Conservation (phyloP, 2,113 vertebrate genomes). For the Poecilia latipinna region DNA sequence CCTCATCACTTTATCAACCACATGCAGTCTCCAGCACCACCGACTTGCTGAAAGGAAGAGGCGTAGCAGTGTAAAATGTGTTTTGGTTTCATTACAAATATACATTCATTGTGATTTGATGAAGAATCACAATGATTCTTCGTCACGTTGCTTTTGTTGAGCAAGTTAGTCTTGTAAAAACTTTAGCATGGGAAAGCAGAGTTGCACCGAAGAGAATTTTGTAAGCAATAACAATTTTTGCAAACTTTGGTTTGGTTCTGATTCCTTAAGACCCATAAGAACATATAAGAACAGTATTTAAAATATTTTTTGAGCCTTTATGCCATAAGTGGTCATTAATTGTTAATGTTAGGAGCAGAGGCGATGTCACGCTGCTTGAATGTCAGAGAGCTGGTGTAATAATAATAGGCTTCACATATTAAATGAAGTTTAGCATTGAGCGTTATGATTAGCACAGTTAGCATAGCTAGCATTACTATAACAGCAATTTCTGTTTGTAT, state of each 20-base stretch:
- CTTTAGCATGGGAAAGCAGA: neutral
- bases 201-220: neutral
- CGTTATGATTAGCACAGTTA: neutral
- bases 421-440: neutral
- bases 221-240: neutral
- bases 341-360: neutral
- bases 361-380: neutral
- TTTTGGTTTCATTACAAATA: conserved; percentile 9
- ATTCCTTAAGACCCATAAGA: neutral
- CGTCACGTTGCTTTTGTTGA: neutral
- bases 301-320: neutral
- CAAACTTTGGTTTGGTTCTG: neutral
- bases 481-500: neutral
- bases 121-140: neutral
- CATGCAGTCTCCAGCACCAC: conserved; percentile 22
- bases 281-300: neutral
- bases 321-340: neutral
- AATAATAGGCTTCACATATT: neutral
- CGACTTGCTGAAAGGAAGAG: conserved; percentile 27
- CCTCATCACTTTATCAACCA: conserved; percentile 30
- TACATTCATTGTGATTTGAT: conserved; percentile 2
- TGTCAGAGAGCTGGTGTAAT: neutral
- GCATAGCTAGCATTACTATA: no score
- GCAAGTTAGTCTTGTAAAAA: neutral
- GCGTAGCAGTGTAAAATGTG: neutral